Evolutionary conservation across 2,888 invertebrate genomes (phyloP), one percentile per base, ranked within the genome.

Genomic region (Amphiduros pacificus): DNA sequence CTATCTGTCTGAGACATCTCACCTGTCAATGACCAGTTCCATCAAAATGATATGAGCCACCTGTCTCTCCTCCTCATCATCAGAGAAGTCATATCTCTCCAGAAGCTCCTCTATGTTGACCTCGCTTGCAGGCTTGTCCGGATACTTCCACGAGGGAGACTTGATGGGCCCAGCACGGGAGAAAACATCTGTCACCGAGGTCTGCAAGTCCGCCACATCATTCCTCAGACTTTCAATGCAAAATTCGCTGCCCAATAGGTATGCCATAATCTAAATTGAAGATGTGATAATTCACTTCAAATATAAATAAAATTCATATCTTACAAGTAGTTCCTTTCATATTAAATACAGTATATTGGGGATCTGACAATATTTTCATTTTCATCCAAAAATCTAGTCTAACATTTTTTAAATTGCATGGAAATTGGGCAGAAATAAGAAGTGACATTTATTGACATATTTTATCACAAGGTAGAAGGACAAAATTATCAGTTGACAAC

Each of bases 21-120:
- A 81, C 81, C 82, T 79, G 69, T 82, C 82, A 65, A 82, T 81
- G 4, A 82, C 77, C 20, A 82, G 72, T 63, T 82, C 82, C 66
- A 82, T 76, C 20, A 82, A 68, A 11, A 79, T 77, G 54, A 82
- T 76, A 67, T 82, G 82, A 6, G 82, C 74, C 9, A 82, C 74
- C 61, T 82, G 82, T 60, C 74, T 74, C 49, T 77, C 77, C 51
- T 81, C 76, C 50, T 72, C 71, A 29, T 69, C 69, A 61, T 76
- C 75, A 44, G 72, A 72, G 60, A 70, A 78, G 53, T 71, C 71
- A 64, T 82, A 79, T 55, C 75, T 64, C 41, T 80, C 78, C 28
- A 82, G 64, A 28, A 82, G 68, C 32, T 81, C 76, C 11, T 76
- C 74, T 6, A 81, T 74, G 63, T 82, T 76, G 29, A 82, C 63